phyloP scores from a whole-genome alignment of 2,888 invertebrate species.

The Synanthedon andrenaeformis region DNA sequence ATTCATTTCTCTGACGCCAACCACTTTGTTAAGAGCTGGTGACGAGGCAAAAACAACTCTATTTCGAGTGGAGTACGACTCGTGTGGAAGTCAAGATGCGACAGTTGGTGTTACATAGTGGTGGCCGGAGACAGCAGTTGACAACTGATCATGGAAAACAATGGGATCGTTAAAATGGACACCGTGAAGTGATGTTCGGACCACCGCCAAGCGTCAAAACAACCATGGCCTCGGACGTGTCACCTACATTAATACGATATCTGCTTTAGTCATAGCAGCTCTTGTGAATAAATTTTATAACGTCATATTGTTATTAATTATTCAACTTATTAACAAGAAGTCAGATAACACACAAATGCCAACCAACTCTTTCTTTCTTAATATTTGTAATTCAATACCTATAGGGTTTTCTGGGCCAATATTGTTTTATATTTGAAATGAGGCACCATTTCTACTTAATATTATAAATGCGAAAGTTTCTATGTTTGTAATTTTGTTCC shows the following conservation, averaged over 20 bases:
- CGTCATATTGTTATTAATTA: too few species aligned
- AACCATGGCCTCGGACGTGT: conserved; percentile 13
- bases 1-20: conserved; percentile 40
- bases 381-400: too few species aligned
- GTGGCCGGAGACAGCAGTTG: conserved; percentile 37
- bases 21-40: conserved; percentile 10
- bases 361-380: too few species aligned
- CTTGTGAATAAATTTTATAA: too few species aligned
- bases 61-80: conserved; percentile 12
- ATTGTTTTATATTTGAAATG: too few species aligned
- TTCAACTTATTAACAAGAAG: too few species aligned
- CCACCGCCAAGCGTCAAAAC: conserved; percentile 47
- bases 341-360: too few species aligned
- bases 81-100: conserved; percentile 2
- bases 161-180: conserved; percentile 63
- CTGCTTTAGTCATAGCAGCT: too few species aligned
- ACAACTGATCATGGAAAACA: conserved; percentile 58
- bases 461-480: too few species aligned
- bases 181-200: conserved; percentile 49
- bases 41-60: conserved; percentile 18
- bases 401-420: too few species aligned
- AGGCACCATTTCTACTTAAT: too few species aligned
- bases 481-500: too few species aligned
- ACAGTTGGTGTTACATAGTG: conserved; percentile 11
- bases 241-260: conserved; percentile 14